phyloP scores from a whole-genome alignment of 2,888 invertebrate genomes.

The Cancer borealis region DNA sequence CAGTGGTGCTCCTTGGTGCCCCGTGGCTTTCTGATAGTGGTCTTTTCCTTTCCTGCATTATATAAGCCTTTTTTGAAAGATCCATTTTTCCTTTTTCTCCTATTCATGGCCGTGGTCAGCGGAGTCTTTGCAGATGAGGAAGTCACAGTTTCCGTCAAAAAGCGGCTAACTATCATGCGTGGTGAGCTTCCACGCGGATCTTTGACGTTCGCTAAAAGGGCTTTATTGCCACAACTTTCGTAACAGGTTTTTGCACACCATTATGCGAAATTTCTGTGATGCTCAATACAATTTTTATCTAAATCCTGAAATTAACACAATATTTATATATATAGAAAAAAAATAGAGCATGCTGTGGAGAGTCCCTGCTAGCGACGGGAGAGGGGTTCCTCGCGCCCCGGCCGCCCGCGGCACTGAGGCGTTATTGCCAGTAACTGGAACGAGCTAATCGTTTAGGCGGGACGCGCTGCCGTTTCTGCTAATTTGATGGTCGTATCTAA shows the following conservation, averaged over 20 bases:
- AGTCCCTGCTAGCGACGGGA: background rate
- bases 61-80: background rate
- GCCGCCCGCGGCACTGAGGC: background rate
- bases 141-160: background rate
- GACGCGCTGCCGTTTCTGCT: constrained; percentile 49
- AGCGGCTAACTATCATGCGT: background rate
- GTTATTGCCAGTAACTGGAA: constrained; percentile 41
- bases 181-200: background rate
- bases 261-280: background rate
- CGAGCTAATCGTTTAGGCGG: constrained; percentile 55
- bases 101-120: background rate
- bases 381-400: background rate
- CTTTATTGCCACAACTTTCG: background rate
- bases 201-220: background rate
- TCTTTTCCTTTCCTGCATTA: background rate
- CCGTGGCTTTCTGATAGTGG: background rate
- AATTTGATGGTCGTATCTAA: constrained; percentile 57
- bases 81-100: background rate
- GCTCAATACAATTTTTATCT: background rate
- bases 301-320: background rate
- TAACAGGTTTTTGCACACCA: background rate
- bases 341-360: background rate
- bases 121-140: background rate
- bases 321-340: background rate
- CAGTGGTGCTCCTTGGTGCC: background rate